Conservation (phyloP, 2,797 vertebrate species). For the Ibycter americanus region DNA sequence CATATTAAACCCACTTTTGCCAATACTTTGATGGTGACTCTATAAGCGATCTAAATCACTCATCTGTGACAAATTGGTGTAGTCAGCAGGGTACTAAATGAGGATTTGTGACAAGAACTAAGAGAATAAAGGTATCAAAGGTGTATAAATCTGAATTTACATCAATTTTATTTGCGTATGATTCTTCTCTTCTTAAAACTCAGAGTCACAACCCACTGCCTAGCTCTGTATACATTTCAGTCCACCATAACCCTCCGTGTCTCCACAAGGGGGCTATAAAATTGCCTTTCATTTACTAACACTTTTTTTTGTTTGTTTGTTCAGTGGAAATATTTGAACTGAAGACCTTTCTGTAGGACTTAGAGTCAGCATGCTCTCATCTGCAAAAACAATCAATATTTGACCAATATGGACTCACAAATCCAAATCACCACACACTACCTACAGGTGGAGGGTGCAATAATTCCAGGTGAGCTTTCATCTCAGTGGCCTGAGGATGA, state of each 20-base stretch:
- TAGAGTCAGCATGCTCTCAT: not conserved
- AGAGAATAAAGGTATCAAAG: not conserved
- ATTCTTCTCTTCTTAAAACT: not conserved
- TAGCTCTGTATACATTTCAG: not conserved
- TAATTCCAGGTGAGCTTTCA: not conserved
- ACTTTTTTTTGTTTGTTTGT: not conserved
- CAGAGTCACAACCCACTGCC: rapidly evolving
- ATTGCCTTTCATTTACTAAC: not conserved
- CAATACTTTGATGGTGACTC: not conserved
- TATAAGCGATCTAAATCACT: not conserved
- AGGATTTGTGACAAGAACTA: not conserved
- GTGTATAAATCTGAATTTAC: not conserved
- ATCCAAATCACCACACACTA: not conserved
- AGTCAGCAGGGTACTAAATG: not conserved
- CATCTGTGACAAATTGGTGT: not conserved
- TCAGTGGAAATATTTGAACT: not conserved
- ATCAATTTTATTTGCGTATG: not conserved
- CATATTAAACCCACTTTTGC: not conserved
- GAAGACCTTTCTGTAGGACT: not conserved
- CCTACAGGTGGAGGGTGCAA: not conserved
- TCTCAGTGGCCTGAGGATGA: not conserved
- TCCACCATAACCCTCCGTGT: not conserved
- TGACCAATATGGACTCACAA: not conserved
- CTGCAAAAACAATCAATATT: not conserved
- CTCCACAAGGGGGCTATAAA: not conserved